Base-by-base conservation (phyloP, 2,113 vertebrate species). In the Eonycteris spelaea region DNA sequence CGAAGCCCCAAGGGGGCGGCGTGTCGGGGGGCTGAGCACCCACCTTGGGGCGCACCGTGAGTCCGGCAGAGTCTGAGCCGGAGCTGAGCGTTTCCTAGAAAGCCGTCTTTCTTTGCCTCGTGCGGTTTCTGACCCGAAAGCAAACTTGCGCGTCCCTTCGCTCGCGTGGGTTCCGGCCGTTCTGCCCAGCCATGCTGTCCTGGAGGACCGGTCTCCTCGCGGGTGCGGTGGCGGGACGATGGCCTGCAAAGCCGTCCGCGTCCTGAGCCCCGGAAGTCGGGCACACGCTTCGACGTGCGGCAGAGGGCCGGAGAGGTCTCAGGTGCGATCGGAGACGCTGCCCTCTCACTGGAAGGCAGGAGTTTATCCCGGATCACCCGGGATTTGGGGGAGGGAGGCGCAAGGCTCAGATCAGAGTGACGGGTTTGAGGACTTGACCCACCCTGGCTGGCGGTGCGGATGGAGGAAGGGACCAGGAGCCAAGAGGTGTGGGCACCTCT, bases 231-330 rank as follows among this genome's bases (percentile, higher is more conserved):
- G 45, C 57, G 61, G 33, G 22, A 7, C 3, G 7, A 6, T 3
- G 22, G 10, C 12, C 48, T 11, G 10, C 51, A 19, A 19, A 51
- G 45, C 1, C 1, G 9, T 10, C n/a, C 28, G 43, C 55, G 0
- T 57, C 71, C 33, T 21, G 1, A 1, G 24, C 15, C 18, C 71
- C 16, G 7, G 78, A 35, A 33, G 35, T 40, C n/a, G 2, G 33
- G 55, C 9, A 1, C 11, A 0, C 14, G 45, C 28, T 7, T 0
- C 1, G 7, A 13, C 4, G 0, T 0, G 0, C 15, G 28, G 38
- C n/a, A 22, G 9, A 35, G 43, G 65, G 51, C 40, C 48, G 22
- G 28, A 1, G 15, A 33, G 73, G 55, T 74, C 30, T 21, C 28
- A 7, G 21, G 3, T 28, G n/a, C 48, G 35, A 4, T 15, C 22